Base-by-base conservation (phyloP, 2,888 invertebrate genomes). In the Criorhina ranunculi region DNA sequence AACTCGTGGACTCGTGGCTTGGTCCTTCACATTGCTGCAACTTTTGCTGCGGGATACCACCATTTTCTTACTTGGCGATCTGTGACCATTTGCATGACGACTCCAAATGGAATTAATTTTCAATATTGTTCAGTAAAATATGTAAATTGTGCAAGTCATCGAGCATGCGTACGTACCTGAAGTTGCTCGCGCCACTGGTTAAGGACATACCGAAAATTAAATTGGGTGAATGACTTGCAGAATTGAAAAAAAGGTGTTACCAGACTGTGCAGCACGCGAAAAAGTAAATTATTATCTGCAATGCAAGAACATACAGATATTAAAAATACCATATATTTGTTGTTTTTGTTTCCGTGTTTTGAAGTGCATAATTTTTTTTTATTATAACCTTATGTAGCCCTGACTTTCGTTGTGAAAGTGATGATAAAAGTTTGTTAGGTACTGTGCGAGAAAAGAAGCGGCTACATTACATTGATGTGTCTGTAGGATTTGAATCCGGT, bases 61-160 rank as follows among this genome's bases (percentile, higher is more conserved):
- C 73, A 79, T 67, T 66, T 62, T 17, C 29, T 73, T 78, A 79
- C 49, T 79, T 73, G 79, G 60, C 73, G 79, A 79, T 79, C 66
- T 83, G 83, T 73, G 73, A 72, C 66, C 46, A 72, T 57, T 64
- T 73, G 29, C 64, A 33, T 55, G 53, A 8, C 42, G 17, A 37
- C 64, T 57, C 37, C 35, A 35, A 57, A 40, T 66, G 72, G 40
- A 78, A 57, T 49, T 49, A 35, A 60, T 75, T 67, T 76, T 40
- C 42, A 33, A 75, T 57, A 51, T 40, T 37, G 53, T 57, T 12
- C 17, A 31, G 37, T 15, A 44, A 35, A 49, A 40, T 55, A 69
- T 42, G 40, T 31, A 31, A 35, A 42, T 59, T 49, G 31, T 62
- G 83, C 83, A 79, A 85, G 85, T 85, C 85, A 85, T 57, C 59